These are phyloP conservation scores for Cyanistes caeruleus DNA, from an alignment of 2,113 vertebrate species.

Conservation along the genomic window DNA sequence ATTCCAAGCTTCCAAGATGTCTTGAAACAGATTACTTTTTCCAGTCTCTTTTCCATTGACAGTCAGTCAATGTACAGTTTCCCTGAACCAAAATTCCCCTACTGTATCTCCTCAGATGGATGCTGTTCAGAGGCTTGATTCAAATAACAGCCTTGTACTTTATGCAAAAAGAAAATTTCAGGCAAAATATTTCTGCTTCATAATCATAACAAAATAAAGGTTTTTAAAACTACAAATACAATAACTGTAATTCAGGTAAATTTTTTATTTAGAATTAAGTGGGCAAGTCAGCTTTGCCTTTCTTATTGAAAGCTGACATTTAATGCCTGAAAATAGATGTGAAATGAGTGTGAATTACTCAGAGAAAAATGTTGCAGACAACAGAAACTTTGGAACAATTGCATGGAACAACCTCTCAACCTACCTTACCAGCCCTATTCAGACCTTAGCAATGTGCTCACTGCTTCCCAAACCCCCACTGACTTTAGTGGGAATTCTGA, in stretches of 20 bases:
- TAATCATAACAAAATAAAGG: not conserved
- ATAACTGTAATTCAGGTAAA: slow-evolving; percentile 36
- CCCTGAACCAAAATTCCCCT: not conserved
- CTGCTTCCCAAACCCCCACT: not conserved
- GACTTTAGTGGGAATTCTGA: not conserved
- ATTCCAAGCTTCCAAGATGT: not conserved
- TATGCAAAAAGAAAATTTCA: not conserved
- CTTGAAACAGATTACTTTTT: not conserved
- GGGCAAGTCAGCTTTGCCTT: not conserved
- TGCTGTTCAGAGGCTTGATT: not conserved
- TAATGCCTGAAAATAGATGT: slow-evolving; percentile 7
- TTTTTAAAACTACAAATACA: slow-evolving; percentile 10
- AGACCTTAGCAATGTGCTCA: not conserved
- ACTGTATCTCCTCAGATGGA: not conserved
- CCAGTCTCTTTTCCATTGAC: not conserved
- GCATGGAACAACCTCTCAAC: not conserved
- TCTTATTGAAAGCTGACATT: slow-evolving; percentile 29
- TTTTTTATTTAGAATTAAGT: slow-evolving; percentile 34
- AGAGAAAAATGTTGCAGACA: not conserved
- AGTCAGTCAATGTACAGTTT: not conserved
- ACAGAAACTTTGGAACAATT: not conserved
- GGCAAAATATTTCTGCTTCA: not conserved
- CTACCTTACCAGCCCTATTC: not conserved
- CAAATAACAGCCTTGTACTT: not conserved
- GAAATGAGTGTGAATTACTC: slow-evolving; percentile 17